Conservation (phyloP, 2,113 vertebrate species). For the Mustelus asterias region DNA sequence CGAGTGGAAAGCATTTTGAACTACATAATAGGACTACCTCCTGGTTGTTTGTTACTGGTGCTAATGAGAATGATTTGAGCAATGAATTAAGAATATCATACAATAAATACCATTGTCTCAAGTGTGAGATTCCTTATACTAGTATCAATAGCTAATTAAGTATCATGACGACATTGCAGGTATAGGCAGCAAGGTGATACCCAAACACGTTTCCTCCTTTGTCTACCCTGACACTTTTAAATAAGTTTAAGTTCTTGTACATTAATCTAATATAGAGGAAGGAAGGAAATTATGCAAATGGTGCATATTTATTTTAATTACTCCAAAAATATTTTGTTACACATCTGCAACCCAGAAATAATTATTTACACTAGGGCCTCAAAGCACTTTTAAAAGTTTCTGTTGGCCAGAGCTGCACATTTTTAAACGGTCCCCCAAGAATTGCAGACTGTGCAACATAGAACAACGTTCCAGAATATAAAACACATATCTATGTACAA, state of each 20-base stretch:
- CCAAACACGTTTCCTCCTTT: not conserved
- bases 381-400: not conserved
- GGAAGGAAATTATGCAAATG: not conserved
- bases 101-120: not conserved
- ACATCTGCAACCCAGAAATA: not conserved
- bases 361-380: not conserved
- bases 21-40: not conserved
- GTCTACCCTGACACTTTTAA: not conserved
- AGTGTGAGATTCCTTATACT: not conserved
- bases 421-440: not conserved
- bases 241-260: not conserved
- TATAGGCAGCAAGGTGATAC: constrained; percentile 4
- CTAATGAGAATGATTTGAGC: not conserved
- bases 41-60: not conserved
- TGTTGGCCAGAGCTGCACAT: not conserved
- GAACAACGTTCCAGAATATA: not conserved
- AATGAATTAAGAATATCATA: not conserved
- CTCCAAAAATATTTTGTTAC: not conserved
- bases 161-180: not conserved
- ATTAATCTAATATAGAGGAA: not conserved
- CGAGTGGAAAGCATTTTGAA: not conserved
- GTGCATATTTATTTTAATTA: no score
- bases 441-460: not conserved
- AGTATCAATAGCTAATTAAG: constrained; percentile 3
- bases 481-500: not conserved